Percentiles rank a stretch among this genome's conserved stretches.
Conservation (phyloP, 2,797 vertebrate species). For the Pagetopsis macropterus region DNA sequence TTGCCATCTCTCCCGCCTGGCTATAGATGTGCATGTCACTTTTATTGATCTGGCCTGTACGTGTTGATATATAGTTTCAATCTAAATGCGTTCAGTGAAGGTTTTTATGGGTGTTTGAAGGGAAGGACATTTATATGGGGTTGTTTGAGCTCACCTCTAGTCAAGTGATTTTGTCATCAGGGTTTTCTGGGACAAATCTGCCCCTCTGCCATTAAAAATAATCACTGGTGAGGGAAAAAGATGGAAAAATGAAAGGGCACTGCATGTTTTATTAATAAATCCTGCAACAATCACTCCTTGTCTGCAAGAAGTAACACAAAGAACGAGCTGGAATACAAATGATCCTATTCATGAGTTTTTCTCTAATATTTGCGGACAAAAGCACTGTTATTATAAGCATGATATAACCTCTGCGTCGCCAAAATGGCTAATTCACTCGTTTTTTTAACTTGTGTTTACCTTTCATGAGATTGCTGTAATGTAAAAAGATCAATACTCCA, state of each 20-base stretch:
- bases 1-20: constrained; percentile 53
- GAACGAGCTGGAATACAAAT: constrained; percentile 46
- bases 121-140: constrained; percentile 74
- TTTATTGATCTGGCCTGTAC: constrained; percentile 77
- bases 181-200: constrained; percentile 53
- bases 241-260: constrained; percentile 35
- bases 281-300: constrained; percentile 36
- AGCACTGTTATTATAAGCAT: constrained; percentile 31
- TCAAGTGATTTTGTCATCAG: constrained; percentile 60
- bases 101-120: constrained; percentile 74
- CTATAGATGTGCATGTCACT: constrained; percentile 68
- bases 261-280: constrained; percentile 65
- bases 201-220: constrained; percentile 68
- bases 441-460: constrained; percentile 8
- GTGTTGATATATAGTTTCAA: constrained; percentile 80
- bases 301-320: constrained; percentile 29
- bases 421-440: constrained; percentile 30
- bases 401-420: constrained; percentile 28
- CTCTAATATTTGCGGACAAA: constrained; percentile 33
- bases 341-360: constrained; percentile 36
- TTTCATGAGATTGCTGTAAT: constrained; percentile 25
- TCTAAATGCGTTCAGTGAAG: constrained; percentile 81
- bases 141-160: constrained; percentile 51
- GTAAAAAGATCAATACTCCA: constrained; percentile 61
- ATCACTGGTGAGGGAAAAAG: constrained; percentile 55